Evolutionary conservation across 35 echinoderm and acorn worm genomes (phyloP).

Genomic region (Hemicentrotus pulcherrimus): DNA sequence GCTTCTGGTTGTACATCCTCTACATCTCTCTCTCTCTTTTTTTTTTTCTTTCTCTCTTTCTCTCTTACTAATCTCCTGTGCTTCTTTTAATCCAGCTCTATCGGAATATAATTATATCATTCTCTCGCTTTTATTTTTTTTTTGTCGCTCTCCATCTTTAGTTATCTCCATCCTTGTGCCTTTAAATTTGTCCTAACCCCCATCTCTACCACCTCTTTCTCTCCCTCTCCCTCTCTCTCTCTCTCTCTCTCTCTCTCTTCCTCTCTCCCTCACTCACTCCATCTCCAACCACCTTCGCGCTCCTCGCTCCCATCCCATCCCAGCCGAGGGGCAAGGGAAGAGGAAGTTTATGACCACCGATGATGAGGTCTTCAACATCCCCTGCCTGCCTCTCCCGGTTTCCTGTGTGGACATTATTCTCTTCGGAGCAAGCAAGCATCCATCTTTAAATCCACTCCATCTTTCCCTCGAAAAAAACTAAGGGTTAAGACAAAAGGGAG

Average conservation of each 20-base stretch:
- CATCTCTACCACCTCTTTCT: no score
- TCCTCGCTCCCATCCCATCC: no score
- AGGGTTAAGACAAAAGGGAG: constrained; percentile 24
- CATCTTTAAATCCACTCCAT: constrained; percentile 40
- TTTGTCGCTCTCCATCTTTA: no score
- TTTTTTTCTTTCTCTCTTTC: not conserved
- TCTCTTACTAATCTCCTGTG: not conserved
- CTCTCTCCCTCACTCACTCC: not conserved
- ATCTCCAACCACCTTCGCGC: no score
- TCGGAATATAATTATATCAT: no score
- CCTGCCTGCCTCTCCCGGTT: not conserved
- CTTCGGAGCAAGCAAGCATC: not conserved
- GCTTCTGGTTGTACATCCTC: no score
- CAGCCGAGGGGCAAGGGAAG: not conserved
- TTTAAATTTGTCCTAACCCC: no score
- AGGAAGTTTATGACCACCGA: constrained; percentile 29
- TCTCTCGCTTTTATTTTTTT: no score
- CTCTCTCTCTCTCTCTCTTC: not conserved
- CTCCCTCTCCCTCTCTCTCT: no score
- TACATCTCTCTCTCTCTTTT: not conserved
- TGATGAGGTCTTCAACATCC: constrained; percentile 24
- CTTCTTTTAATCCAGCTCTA: no score
- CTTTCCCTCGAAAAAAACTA: not conserved
- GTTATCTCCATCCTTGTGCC: no score
- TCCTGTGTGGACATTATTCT: constrained; percentile 11